Evolutionary conservation across 2,113 vertebrate species (phyloP), one percentile per base, ranked within the genome.

Genomic region (Talpa occidentalis): DNA sequence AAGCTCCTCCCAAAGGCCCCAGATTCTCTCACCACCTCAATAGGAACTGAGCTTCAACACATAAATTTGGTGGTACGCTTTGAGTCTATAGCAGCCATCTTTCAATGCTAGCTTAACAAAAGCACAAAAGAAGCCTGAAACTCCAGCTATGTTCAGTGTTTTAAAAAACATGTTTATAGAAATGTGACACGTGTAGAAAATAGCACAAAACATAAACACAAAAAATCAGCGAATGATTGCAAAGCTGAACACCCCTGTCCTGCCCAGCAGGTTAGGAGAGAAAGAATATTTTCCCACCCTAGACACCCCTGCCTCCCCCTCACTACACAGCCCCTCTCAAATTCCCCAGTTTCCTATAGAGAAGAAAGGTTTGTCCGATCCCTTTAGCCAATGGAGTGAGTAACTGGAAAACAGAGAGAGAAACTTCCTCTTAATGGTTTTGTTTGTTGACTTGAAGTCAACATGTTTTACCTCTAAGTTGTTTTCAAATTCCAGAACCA

Each of bases 401-500:
- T 81, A n/a, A 32, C 12, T 52, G 10, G 64, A 37, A 82, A 78
- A 93, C 32, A 15, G 19, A 81, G 35, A 19, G 5, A 72, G 40
- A 93, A 74, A 95, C n/a, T 42, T 67, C 49, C 35, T 64, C 40
- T 84, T 59, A 30, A 64, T 76, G 42, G 26, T 24, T 87, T 77
- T 9, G 10, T 28, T 70, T 87, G n/a, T 67, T 89, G 81, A 30
- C 26, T 80, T 91, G 84, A 49, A 88, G 67, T 19, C 72, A 60
- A 72, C 35, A 79, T 82, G 30, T 78, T 93, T 94, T 78, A 56
- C 77, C 83, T 44, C 83, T 44, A 42, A 95, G 74, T 96, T 79
- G 22, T 93, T 95, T 96, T 84, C 60, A 64, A 70, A 70, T 93
- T 93, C 12, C n/a, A 72, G 52, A 79, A 87, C 66, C 49, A n/a